Percentiles rank a stretch among this genome's conserved stretches.
phyloP scores from a whole-genome alignment of 2,888 invertebrate genomes.

The Drosophila helvetica region DNA sequence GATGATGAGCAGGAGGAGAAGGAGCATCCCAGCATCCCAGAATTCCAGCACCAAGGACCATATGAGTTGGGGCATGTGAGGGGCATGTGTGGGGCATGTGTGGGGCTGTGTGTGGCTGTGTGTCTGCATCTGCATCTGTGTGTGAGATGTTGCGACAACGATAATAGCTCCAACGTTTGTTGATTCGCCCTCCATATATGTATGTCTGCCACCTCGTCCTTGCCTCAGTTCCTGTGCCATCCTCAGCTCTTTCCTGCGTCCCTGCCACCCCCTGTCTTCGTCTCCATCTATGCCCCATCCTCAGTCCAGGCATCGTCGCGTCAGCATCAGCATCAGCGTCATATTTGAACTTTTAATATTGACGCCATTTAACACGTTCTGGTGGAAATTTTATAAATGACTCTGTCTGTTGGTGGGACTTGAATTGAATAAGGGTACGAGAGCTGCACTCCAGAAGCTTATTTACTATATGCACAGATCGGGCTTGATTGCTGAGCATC shows the following conservation, averaged over 20 bases:
- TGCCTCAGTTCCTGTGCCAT: background rate
- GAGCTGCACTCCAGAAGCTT: no score
- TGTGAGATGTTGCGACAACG: constrained; percentile 73
- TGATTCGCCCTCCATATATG: constrained; percentile 57
- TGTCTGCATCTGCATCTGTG: constrained; percentile 27
- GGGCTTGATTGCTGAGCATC: no score
- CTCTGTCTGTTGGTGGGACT: constrained; percentile 62
- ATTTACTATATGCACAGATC: no score
- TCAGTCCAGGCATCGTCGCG: constrained; percentile 35
- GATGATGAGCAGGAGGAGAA: constrained; percentile 66
- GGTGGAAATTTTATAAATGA: constrained; percentile 77
- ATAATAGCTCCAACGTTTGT: constrained; percentile 76
- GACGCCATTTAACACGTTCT: constrained; percentile 78
- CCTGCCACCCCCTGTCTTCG: background rate
- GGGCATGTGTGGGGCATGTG: constrained; percentile 31
- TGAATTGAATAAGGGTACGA: no score
- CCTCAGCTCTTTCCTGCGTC: background rate
- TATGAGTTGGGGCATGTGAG: constrained; percentile 22
- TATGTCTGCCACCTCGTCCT: constrained; percentile 43
- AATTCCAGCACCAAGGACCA: constrained; percentile 39
- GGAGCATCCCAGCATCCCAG: constrained; percentile 8
- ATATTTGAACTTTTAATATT: constrained; percentile 80
- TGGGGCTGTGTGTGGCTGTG: constrained; percentile 38
- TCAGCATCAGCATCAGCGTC: constrained; percentile 66
- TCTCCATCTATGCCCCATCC: constrained; percentile 2